Evolutionary conservation across 2,113 vertebrate genomes (phyloP), one percentile per base, ranked within the genome.

Genomic region (Neopipo cinnamomea): DNA sequence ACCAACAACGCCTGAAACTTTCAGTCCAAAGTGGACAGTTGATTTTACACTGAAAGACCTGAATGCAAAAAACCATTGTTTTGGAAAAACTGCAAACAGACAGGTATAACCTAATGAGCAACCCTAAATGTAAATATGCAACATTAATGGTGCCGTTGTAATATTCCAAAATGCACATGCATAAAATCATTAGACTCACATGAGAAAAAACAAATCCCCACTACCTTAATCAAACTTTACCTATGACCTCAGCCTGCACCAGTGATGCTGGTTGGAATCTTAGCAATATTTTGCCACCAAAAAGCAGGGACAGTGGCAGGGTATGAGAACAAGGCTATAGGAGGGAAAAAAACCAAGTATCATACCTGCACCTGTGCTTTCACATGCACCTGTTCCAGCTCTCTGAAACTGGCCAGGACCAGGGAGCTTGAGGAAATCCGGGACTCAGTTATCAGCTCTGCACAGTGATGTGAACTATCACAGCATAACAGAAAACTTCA

Each of bases 101-200:
- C 14, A 93, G 8, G 5, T 53, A 58, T 12, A 23, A 89, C 24
- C 24, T 56, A 75, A 65, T 28, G 27, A 79, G 24, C 30, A 75
- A 71, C 6, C 46, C 19, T 71, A 25, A 27, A 12, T 53, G 44
- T 35, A 90, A 83, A 83, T 13, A 92, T 7, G 10, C 31, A 82
- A 88, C 5, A 4, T 14, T 35, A 65, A 56, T 65, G 31, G 56
- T 49, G 67, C 8, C 0, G 1, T 59, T 76, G 33, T 56, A 89
- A 70, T 49, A 90, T 91, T 66, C 63, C 88, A 66, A 94, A 89
- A 81, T 47, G 72, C 91, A 74, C 15, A 79, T 79, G 39, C 50
- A 91, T 73, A 79, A 90, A 82, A 61, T 35, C 62, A 58, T 62
- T 33, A 66, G 11, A 33, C 11, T 65, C 28, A 27, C 9, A 16